Base-by-base conservation (phyloP, 2,888 invertebrate genomes). In the Chrysolina americana region DNA sequence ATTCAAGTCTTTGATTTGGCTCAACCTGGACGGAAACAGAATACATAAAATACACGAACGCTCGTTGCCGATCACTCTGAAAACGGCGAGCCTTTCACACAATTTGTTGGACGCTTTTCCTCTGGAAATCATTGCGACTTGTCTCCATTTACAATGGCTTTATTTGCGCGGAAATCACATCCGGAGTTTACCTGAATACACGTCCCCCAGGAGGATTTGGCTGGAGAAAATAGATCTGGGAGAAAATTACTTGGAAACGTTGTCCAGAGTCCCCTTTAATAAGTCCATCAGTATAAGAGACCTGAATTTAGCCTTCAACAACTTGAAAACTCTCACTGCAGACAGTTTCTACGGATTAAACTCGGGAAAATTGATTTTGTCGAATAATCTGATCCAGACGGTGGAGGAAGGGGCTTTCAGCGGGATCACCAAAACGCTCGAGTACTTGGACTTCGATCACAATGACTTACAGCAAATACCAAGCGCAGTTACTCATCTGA, bases 181-280 rank as follows among this genome's bases (percentile, higher is more conserved):
- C 73, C 83, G 81, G 79, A 83, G 82, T 59, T 88, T 93, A 76
- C 90, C 91, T 0, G 88, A 89, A 41, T 89, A 90, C 82, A 89
- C 90, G 62, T 89, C 88, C 75, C 79, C 82, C 17, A 82, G 84
- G 68, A 87, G 85, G 81, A 76, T 88, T 41, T 87, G 87, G 86
- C 81, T 96, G 77, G 95, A 96, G 84, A 95, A 95, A 84, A 89
- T 97, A 81, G 96, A 96, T 88, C 89, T 97, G 81, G 95, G 95
- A 76, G 95, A 95, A 87, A 97, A 97, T 87, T 92, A 93, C 85
- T 90, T 97, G 74, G 93, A 92, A 76, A 90, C 91, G 75, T 89
- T 94, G 76, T 92, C 93, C 10, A 90, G 91, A 71, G 90, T 92
- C 81, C 89, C 92, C 76, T 92, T 95, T 82, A 92, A 93, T 82